Base-by-base conservation (phyloP, 2,797 vertebrate genomes). In the Sebastes taczanowskii region DNA sequence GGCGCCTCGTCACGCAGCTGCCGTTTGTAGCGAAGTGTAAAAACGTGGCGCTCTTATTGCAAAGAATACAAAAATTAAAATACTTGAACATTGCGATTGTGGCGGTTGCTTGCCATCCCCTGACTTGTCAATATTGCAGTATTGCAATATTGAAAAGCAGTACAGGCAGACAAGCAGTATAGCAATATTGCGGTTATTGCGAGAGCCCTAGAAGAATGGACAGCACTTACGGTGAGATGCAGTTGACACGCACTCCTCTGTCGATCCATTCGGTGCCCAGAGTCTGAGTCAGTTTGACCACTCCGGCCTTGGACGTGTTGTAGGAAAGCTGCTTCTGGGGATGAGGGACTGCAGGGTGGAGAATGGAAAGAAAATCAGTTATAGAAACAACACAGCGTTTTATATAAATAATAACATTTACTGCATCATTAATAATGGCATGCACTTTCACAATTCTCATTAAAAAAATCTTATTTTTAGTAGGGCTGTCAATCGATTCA, bases 281-380 rank as follows among this genome's bases (percentile, higher is more conserved):
- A 0, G 95, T 97, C 94, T 97, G 96, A 16, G 96, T 97, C 86
- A 96, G 91, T 92, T 96, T 97, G 86, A 96, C 95, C 81, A 96
- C 96, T 64, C 96, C 96, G 0, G 97, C 96, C 92, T 96, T 96
- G 5, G 95, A 97, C 30, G 93, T 65, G 29, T 95, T 96, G 89
- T 95, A 96, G 0, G 96, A 95, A 84, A 96, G 91, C 94, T 97
- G 96, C 92, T 97, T 97, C 93, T 96, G 95, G 2, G 96, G 94
- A 80, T 96, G 95, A 2, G 96, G 96, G 32, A 96, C 95, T 96
- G 27, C 72, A 80, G 66, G 59, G 60, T 3, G 27, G 25, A 74
- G 11, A 16, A 56, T 3, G n/a, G 25, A 46, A 38, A 71, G 34
- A 38, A 49, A 61, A 38, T 30, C 9, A 35, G 60, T 71, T 25